Conservation (phyloP, 2,113 vertebrate species). For the Vulpes lagopus region DNA sequence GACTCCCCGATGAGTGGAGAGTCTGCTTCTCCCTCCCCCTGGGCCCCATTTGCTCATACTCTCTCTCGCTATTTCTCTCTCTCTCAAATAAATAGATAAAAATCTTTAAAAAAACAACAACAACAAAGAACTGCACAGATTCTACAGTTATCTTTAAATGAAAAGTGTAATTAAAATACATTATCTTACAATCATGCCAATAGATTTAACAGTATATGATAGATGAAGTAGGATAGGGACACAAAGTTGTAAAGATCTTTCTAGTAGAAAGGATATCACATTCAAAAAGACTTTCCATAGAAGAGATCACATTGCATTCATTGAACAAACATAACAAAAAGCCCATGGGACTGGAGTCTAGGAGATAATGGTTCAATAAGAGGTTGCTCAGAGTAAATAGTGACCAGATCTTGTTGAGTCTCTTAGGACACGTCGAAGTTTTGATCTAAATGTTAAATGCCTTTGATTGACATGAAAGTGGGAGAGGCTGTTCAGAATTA, state of each 20-base stretch:
- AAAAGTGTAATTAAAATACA: background rate
- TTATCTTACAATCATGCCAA: background rate
- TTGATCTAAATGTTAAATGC: background rate
- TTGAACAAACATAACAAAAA: background rate
- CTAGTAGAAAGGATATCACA: background rate
- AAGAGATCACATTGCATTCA: background rate
- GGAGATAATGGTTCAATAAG: background rate
- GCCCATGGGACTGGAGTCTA: background rate
- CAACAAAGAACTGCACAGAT: background rate
- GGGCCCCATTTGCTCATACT: no score
- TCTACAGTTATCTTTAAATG: background rate
- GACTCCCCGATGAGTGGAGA: no score
- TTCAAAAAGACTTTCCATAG: background rate
- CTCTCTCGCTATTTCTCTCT: no score
- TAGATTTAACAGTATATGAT: background rate
- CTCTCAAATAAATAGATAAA: no score
- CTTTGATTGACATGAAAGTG: background rate
- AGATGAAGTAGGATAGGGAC: background rate
- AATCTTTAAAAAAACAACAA: no score
- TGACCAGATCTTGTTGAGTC: background rate
- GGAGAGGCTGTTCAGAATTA: background rate
- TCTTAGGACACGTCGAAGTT: background rate
- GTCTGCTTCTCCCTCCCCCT: no score
- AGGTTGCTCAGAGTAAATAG: background rate
- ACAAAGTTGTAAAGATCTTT: background rate